Percentiles rank a stretch among this genome's conserved stretches.
phyloP scores from a whole-genome alignment of 2,113 vertebrate genomes.

The Oryzias melastigma region DNA sequence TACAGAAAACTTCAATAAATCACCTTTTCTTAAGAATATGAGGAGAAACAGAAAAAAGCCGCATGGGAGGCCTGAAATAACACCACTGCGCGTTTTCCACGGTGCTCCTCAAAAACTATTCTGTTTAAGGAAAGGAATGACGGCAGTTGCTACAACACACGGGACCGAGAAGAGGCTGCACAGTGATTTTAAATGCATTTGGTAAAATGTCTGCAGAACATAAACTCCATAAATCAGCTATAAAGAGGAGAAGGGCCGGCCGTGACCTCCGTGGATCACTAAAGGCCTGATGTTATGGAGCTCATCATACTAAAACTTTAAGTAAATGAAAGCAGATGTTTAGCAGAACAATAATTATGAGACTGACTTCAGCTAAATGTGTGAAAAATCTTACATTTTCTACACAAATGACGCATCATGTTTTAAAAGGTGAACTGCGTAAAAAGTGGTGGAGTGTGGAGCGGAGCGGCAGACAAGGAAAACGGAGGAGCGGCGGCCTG shows the following conservation, averaged over 20 bases:
- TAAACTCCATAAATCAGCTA: conserved; percentile 2
- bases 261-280: conserved; percentile 33
- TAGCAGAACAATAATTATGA: too few relatives aligned
- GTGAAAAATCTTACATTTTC: too few relatives aligned
- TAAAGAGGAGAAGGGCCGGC: conserved; percentile 7
- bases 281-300: background rate
- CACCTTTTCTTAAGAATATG: background rate
- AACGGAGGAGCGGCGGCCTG: conserved; percentile 30
- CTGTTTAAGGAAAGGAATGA: conserved; percentile 36
- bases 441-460: conserved; percentile 2
- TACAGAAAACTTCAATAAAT: background rate
- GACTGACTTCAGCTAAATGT: too few relatives aligned
- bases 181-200: background rate
- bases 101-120: conserved; percentile 15
- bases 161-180: background rate
- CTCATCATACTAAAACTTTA: background rate
- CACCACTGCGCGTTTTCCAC: conserved; percentile 35
- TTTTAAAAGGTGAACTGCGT: too few relatives aligned
- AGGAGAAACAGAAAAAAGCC: background rate
- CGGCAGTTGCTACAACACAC: conserved; percentile 8
- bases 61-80: conserved; percentile 50
- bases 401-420: too few relatives aligned
- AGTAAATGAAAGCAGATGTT: too few relatives aligned
- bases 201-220: background rate
- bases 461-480: conserved; percentile 3